Evolutionary conservation across 2,113 vertebrate species (phyloP).

Genomic region (Ochotona princeps): DNA sequence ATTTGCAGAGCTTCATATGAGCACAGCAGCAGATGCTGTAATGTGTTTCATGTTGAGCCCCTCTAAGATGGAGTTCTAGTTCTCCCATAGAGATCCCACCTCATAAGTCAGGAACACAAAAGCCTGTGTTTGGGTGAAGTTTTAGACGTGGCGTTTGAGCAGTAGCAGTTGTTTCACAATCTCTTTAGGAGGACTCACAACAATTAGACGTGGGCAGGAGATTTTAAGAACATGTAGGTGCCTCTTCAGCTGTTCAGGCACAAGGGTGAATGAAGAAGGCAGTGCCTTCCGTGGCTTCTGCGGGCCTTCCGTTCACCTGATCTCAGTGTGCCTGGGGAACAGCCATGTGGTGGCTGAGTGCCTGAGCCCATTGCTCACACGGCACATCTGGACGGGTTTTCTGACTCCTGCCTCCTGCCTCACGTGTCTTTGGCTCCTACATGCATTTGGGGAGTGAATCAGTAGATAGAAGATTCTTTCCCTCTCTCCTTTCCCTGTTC

Average conservation of each 20-base stretch:
- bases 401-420: too few species aligned
- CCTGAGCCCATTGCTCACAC: too few species aligned
- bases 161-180: not conserved
- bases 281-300: too few species aligned
- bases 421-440: too few species aligned
- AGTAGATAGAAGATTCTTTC: too few species aligned
- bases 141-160: not conserved
- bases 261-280: not conserved
- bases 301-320: too few species aligned
- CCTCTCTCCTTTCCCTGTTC: too few species aligned
- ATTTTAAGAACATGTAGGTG: not conserved
- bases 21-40: not conserved
- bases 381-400: too few species aligned
- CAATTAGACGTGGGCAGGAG: not conserved
- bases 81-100: not conserved
- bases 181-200: not conserved
- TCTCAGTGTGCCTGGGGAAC: too few species aligned
- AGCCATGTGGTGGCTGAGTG: too few species aligned
- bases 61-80: not conserved
- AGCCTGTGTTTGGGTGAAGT: not conserved
- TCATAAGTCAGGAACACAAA: not conserved
- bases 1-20: not conserved
- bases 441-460: too few species aligned
- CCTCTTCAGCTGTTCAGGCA: not conserved
- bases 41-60: constrained; percentile 47